These are phyloP conservation scores for Myopa tessellatipennis DNA, from an alignment of 2,888 invertebrate species.

Conservation along the genomic window DNA sequence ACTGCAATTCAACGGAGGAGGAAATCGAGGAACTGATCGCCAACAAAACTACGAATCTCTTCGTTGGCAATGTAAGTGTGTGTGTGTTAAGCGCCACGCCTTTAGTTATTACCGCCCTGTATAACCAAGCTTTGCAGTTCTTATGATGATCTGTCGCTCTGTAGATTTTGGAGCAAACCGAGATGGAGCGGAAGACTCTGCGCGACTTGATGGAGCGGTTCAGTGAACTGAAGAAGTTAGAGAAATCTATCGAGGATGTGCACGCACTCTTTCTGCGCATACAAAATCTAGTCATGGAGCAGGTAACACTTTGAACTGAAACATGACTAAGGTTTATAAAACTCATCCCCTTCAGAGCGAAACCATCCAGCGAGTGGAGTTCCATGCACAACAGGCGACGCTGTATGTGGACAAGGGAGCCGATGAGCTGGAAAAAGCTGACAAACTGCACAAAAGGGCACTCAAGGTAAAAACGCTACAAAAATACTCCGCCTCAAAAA, in stretches of 20 bases:
- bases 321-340: not conserved
- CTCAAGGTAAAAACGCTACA: constrained; percentile 53
- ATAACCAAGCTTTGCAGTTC: too few species aligned
- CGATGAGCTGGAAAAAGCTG: constrained; percentile 59
- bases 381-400: constrained; percentile 66
- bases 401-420: constrained; percentile 64
- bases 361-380: constrained; percentile 66
- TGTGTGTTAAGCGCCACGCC: not conserved
- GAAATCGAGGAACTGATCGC: constrained; percentile 67
- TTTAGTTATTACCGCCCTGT: not conserved
- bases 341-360: constrained; percentile 57
- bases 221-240: constrained; percentile 65
- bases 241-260: constrained; percentile 67
- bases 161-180: constrained; percentile 67
- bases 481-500: not conserved
- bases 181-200: constrained; percentile 64
- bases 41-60: constrained; percentile 66
- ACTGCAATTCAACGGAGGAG: constrained; percentile 66
- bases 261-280: constrained; percentile 67
- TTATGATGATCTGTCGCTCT: not conserved
- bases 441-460: constrained; percentile 57
- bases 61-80: constrained; percentile 67
- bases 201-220: constrained; percentile 66
- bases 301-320: constrained; percentile 50
- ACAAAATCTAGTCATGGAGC: constrained; percentile 67